Evolutionary conservation across 2,888 invertebrate species (phyloP), one percentile per base, ranked within the genome.

Genomic region (Eupeodes luniger): DNA sequence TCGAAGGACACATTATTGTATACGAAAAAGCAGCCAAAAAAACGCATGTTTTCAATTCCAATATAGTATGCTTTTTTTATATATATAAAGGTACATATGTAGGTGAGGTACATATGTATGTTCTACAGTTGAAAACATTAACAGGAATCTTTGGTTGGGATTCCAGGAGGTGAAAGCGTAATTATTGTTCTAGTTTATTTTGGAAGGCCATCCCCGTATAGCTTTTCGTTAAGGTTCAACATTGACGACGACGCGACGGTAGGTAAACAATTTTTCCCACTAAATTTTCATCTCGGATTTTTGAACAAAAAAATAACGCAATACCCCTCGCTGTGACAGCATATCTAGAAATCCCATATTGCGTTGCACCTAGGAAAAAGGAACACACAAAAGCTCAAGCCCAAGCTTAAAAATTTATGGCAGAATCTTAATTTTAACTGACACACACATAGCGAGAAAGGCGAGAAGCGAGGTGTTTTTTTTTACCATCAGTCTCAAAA

Each of bases 371-470:
- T 55, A 27, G 27, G 27, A 27, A 27, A 27, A 27, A 3, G 27
- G 57, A 69, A 75, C 86, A 78, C 79, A 79, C 79, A 82, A 72
- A 82, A 75, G 64, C 79, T 64, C 70, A 82, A 79, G 82, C 69
- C 69, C 75, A 69, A 67, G 79, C 59, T 70, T 62, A 64, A 27
- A 66, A 86, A 82, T 86, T 79, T 82, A 86, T 86, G 79, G 66
- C 86, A 27, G 19, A 64, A 70, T 75, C 78, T 79, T 86, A 82
- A 86, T 86, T 82, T 82, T 79, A 82, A 81, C 82, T 82, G 86
- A 79, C 82, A 81, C 74, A 78, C 77, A 7, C 6, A 14, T 4
- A 47, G 11, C 11, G 2, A 27, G 6, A 12, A 27, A 57, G 12
- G 2, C 57, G 27, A 57, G 27, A 57, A 57, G 27, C 27, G 2